Evolutionary conservation across 2,113 vertebrate species (phyloP).

Genomic region (Anguilla rostrata): DNA sequence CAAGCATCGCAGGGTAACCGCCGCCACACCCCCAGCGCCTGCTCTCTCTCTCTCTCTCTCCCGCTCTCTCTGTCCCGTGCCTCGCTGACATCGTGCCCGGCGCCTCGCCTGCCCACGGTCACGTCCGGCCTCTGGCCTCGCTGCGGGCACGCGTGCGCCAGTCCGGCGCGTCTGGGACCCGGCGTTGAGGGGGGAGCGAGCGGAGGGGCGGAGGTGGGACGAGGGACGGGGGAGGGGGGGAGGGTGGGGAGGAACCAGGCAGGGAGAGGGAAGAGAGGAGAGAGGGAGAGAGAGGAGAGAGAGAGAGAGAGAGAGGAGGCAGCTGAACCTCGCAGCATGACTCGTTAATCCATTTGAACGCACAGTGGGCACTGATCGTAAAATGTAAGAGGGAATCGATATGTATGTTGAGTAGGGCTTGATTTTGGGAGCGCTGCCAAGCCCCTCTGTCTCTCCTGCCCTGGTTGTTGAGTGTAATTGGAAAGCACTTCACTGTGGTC

Average conservation of each 20-base stretch:
- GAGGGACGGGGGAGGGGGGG: no score
- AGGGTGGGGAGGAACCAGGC: no score
- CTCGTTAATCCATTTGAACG: slow-evolving; percentile 21
- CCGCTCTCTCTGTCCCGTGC: no score
- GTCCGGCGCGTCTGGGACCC: no score
- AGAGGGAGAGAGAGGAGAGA: no score
- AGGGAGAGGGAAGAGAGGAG: no score
- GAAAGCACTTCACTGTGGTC: not conserved
- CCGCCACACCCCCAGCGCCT: not conserved
- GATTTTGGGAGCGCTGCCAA: not conserved
- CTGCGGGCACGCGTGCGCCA: no score
- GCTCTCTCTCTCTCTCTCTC: not conserved
- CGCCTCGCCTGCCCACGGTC: not conserved
- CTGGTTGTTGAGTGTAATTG: not conserved
- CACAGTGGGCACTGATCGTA: not conserved
- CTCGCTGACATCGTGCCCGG: not conserved
- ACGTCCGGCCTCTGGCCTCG: not conserved
- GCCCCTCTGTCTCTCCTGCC: not conserved
- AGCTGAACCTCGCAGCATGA: not conserved
- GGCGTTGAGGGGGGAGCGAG: no score
- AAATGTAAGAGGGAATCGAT: slow-evolving; percentile 2
- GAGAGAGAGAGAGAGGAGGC: not conserved
- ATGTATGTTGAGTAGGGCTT: not conserved
- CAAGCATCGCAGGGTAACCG: slow-evolving; percentile 74
- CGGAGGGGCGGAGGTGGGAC: no score